Base-by-base conservation (phyloP, 2,888 invertebrate genomes). In the Trissonchulus latispiculum region DNA sequence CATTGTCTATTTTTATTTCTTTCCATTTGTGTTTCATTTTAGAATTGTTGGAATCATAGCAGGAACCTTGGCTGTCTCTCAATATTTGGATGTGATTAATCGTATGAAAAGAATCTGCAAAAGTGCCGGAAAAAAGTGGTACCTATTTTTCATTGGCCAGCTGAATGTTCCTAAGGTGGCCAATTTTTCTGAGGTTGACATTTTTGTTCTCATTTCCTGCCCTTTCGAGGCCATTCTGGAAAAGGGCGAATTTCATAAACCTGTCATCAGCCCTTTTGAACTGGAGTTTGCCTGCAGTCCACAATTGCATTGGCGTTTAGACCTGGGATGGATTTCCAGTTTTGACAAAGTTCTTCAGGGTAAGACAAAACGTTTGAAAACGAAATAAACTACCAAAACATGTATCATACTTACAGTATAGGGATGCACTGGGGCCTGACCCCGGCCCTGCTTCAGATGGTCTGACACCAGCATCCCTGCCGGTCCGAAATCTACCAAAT, bases 111-210 rank as follows among this genome's bases (percentile, higher is more conserved):
- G 86, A 71, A 85, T 93, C 71, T 89, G 93, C 61, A 89, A 88
- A 79, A 84, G 87, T 0, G 89, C 90, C 73, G 90, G 90, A 0
- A 95, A 94, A 81, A 94, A 92, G 82, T 90, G 90, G 76, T 95
- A 96, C 81, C 90, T 93, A 67, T 89, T 97, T 73, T 92, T 91
- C 33, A 92, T 97, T 72, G 97, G 96, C 2, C 94, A 95, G 83
- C 90, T 95, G 1, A 96, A 93, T 86, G 90, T 92, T 18, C 90
- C 93, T 0, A 99, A 99, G 84, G 85, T 99, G 75, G 94, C 95
- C 0, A 99, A 99, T 85, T 95, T 96, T 83, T 89, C 91, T 73
- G 82, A 83, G 62, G 90, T 97, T 76, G 95, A 97, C 81, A 88
- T 91, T 64, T 99, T 92, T 85, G 91, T 95, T 0, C 87, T 93